These are phyloP conservation scores for Forbesichthys agassizii DNA, from an alignment of 2,113 vertebrate genomes.

Conservation along the genomic window DNA sequence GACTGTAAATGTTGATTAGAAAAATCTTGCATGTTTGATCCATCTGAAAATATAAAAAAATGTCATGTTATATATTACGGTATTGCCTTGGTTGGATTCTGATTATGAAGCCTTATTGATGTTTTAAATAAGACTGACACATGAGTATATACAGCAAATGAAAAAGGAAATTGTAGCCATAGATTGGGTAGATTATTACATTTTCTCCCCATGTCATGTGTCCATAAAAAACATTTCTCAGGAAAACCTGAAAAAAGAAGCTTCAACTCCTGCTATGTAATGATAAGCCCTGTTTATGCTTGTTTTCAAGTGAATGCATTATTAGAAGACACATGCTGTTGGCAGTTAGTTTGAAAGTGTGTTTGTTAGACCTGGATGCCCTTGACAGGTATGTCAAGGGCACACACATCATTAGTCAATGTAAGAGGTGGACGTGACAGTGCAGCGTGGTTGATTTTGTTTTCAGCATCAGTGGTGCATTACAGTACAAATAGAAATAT, in stretches of 20 bases:
- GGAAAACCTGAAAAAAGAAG: slow-evolving; percentile 28
- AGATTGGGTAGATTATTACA: slow-evolving; percentile 20
- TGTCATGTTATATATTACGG: too few relatives aligned
- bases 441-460: slow-evolving; percentile 9
- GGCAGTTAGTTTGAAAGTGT: slow-evolving; percentile 47
- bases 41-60: too few relatives aligned
- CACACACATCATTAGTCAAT: slow-evolving; percentile 46
- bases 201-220: background rate
- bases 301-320: slow-evolving; percentile 13
- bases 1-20: too few relatives aligned
- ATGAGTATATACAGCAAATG: slow-evolving; percentile 17
- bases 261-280: slow-evolving; percentile 11
- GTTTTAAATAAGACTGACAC: slow-evolving; percentile 12
- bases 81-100: background rate
- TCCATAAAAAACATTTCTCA: slow-evolving; percentile 33
- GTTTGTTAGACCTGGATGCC: slow-evolving; percentile 52
- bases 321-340: slow-evolving; percentile 34
- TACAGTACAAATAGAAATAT: slow-evolving; percentile 17
- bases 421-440: slow-evolving; percentile 16
- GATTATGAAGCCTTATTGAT: background rate
- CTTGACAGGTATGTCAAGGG: slow-evolving; percentile 48
- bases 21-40: too few relatives aligned
- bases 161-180: slow-evolving; percentile 39
- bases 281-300: slow-evolving; percentile 37
- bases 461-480: slow-evolving; percentile 38